phyloP scores from a whole-genome alignment of 2,888 invertebrate species.

The Altica lythri region DNA sequence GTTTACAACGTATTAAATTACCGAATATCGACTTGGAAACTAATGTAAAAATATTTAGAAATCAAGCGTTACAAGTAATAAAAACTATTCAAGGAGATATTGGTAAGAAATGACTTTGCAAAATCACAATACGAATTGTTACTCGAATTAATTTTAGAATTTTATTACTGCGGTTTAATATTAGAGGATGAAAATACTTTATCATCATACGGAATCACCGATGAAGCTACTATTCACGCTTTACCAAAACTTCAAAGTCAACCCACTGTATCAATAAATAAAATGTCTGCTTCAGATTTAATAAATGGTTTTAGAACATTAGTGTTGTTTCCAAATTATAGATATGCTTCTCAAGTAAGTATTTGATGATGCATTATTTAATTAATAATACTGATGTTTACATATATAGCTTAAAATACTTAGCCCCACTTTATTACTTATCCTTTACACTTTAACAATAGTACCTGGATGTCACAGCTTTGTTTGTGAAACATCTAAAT shows the following conservation, averaged over 20 bases:
- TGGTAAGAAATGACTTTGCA: conserved; percentile 14
- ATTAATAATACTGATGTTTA: too few relatives aligned
- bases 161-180: conserved; percentile 73
- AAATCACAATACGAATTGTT: neutral
- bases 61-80: conserved; percentile 28
- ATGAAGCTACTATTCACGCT: conserved; percentile 64
- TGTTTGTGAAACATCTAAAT: too few relatives aligned
- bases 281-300: conserved; percentile 65
- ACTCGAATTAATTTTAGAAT: conserved; percentile 57
- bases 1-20: conserved; percentile 60
- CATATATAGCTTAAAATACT: neutral
- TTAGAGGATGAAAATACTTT: conserved; percentile 67
- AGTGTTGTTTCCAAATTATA: conserved; percentile 64
- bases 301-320: conserved; percentile 68
- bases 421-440: too few relatives aligned
- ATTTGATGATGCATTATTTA: too few relatives aligned
- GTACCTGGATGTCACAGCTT: too few relatives aligned
- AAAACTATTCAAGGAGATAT: conserved; percentile 16
- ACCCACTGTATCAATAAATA: conserved; percentile 53
- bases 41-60: conserved; percentile 64
- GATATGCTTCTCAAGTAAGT: conserved; percentile 68
- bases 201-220: conserved; percentile 66
- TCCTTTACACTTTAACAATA: too few relatives aligned
- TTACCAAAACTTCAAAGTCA: conserved; percentile 58
- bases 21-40: conserved; percentile 66